A percentile compares a stretch with the other conserved stretches of the same genome.
Evolutionary conservation across 2,113 vertebrate genomes (phyloP).

Genomic region (Apodemus speciosus): DNA sequence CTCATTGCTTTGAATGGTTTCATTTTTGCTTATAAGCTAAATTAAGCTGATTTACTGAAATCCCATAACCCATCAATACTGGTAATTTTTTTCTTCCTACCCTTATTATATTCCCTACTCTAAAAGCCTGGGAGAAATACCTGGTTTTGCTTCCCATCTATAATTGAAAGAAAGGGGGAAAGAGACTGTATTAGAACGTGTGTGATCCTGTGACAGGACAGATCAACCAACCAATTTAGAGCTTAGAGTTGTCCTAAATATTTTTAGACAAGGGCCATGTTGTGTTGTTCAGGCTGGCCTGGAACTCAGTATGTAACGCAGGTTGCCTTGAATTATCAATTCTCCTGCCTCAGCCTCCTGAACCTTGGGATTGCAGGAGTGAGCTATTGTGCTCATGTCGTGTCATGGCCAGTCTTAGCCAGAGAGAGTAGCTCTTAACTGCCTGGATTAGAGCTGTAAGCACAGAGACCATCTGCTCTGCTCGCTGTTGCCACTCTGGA

Average conservation of each 20-base stretch:
- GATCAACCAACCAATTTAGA: not conserved
- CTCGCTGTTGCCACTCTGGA: not conserved
- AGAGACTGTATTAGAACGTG: not conserved
- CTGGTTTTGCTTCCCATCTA: slow-evolving; percentile 48
- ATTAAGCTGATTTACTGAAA: not conserved
- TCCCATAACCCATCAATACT: not conserved
- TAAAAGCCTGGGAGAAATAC: not conserved
- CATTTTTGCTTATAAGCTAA: slow-evolving; percentile 50
- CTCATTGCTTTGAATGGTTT: slow-evolving; percentile 57
- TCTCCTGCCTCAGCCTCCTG: not conserved
- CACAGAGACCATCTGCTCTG: not conserved
- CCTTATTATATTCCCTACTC: not conserved
- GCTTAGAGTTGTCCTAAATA: not conserved
- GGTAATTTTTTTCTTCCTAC: slow-evolving; percentile 13
- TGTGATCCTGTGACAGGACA: not conserved
- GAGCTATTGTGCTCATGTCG: not conserved
- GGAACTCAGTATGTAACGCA: not conserved
- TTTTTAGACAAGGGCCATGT: not conserved
- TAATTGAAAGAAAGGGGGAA: not conserved
- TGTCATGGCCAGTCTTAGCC: not conserved
- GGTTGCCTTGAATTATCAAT: not conserved
- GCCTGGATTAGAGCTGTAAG: not conserved
- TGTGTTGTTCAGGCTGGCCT: not conserved
- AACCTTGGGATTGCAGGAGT: not conserved
- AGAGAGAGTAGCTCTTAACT: not conserved